A percentile compares a stretch with the other conserved stretches of the same genome.
phyloP scores from a whole-genome alignment of 2,797 vertebrate species.

The Gambusia yucatana region DNA sequence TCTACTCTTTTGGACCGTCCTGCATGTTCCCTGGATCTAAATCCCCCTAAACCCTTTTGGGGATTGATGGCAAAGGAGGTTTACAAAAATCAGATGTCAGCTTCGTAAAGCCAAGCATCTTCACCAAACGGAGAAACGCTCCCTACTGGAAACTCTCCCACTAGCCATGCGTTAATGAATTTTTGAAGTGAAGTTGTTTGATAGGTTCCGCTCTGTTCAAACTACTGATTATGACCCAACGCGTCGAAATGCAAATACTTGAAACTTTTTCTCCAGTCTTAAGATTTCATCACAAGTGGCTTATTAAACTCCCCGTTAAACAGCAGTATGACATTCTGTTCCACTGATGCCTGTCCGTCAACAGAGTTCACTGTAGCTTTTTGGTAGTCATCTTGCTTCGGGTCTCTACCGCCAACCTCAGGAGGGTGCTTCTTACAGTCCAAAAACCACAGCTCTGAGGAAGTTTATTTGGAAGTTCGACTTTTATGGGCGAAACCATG shows the following conservation, averaged over 20 bases:
- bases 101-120: background rate
- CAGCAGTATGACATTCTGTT: background rate
- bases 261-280: background rate
- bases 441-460: slow-evolving; percentile 28
- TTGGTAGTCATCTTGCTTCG: background rate
- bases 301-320: background rate
- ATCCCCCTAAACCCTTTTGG: background rate
- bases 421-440: background rate
- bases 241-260: background rate
- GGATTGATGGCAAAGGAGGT: background rate
- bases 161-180: background rate
- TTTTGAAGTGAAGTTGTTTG: background rate
- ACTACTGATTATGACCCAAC: background rate
- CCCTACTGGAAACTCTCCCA: background rate
- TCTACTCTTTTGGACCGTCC: background rate
- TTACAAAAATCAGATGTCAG: background rate
- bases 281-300: background rate
- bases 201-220: background rate
- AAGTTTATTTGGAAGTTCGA: slow-evolving; percentile 48
- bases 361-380: background rate
- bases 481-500: slow-evolving; percentile 45
- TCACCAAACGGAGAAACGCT: background rate
- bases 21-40: background rate
- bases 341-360: background rate
- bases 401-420: background rate